Base-by-base conservation (phyloP, 2,113 vertebrate species). In the Oceanodroma tethys region DNA sequence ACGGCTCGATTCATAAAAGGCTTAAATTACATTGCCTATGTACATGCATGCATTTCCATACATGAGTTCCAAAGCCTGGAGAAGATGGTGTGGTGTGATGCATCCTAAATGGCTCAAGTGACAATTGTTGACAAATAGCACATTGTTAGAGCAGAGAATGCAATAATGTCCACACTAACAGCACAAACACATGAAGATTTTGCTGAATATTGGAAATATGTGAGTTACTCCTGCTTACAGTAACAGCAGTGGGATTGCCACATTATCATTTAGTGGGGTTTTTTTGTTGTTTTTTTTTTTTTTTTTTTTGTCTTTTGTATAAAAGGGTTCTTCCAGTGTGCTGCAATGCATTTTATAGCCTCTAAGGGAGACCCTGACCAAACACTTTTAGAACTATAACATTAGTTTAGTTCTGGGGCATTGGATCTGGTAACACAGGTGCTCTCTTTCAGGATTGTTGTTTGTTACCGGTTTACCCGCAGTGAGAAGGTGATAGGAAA, bases 1-100 rank as follows among this genome's bases (percentile, higher is more conserved):
- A 11, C 0, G 2, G 1, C 4, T 65, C 82, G 16, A 47, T 65
- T 90, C 79, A 29, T 29, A 32, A 45, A 93, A 73, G 30, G 5
- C 7, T 81, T 56, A 13, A 43, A 66, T 47, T 53, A 45, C 5
- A 20, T 21, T 81, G 4, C 2, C 11, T 22, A 3, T 21, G 2
- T 43, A 17, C 16, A 8, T 21, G 6, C 30, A 26, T 67, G 11
- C 5, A 21, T 65, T 50, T 91, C 15, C 7, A 1, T 10, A 20
- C 1, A 0, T 11, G 21, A 15, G 3, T 60, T 91, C 50, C 17
- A 56, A 26, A 50, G 17, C 23, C 13, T 63, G 52, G 26, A 47
- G 15, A 84, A 79, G 26, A 56, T 0, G 1, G 8, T 47, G 8
- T 1, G 3, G 8, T 30, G 5, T 16, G 23, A 20, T 30, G 19